These are phyloP conservation scores for Mythimna pallens DNA, from an alignment of 2,888 invertebrate genomes.

Conservation along the genomic window DNA sequence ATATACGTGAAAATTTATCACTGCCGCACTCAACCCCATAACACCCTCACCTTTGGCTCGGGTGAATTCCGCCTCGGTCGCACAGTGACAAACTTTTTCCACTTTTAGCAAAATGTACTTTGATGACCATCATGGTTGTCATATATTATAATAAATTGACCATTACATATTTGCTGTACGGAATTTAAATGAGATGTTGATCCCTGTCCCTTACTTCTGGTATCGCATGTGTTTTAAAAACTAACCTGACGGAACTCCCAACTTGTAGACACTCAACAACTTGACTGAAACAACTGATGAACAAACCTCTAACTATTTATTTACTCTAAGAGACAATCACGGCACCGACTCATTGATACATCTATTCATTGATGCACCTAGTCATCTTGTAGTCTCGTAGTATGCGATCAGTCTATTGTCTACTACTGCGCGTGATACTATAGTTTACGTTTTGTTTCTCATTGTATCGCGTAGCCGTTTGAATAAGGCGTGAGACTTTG, in stretches of 20 bases:
- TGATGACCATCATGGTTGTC: no score
- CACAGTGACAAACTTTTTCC: no score
- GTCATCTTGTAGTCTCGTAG: constrained; percentile 2
- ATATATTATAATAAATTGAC: no score
- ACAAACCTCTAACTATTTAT: constrained; percentile 25
- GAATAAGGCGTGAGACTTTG: neutral
- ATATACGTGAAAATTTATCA: no score
- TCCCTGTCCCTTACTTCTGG: no score
- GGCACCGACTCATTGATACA: neutral
- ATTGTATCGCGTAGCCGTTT: neutral
- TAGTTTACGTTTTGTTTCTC: constrained; percentile 13
- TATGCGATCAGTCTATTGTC: constrained; percentile 39
- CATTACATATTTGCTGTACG: no score
- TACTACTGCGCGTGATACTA: constrained; percentile 10
- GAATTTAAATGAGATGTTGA: no score
- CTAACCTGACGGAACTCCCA: neutral
- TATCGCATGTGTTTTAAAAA: neutral
- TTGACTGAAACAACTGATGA: constrained; percentile 1
- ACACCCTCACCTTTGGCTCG: no score
- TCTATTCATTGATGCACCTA: constrained; percentile 18
- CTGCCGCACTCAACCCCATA: no score
- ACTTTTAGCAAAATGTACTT: no score
- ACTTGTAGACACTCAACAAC: neutral
- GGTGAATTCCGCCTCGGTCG: no score
- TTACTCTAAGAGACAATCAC: constrained; percentile 25